Base-by-base conservation (phyloP, 2,797 vertebrate genomes). In the Chaenodraco wilsoni region DNA sequence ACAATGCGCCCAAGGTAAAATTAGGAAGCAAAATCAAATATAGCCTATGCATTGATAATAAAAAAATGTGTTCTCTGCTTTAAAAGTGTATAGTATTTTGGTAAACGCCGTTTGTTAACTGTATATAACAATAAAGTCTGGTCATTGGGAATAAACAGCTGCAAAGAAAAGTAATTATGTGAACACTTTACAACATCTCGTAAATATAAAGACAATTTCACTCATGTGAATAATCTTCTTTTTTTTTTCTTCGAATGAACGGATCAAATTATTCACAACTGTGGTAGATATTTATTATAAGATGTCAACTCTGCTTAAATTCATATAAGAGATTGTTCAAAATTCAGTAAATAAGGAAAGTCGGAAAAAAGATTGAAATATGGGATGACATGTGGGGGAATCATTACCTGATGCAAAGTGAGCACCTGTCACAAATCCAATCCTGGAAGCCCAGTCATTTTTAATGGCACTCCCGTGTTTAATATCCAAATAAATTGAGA, bases 351-450 rank as follows among this genome's bases (percentile, higher is more conserved):
- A 74, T 74, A 82, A 57, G 59, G 65, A 69, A 75, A 60, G 40
- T 82, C 49, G 15, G 74, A 59, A 78, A 43, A 65, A 81, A 80
- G 65, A 50, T 77, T 19, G 79, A 70, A 76, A 87, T 78, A 89
- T 87, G 51, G 54, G 75, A 65, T 82, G 86, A 78, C 85, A 79
- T 69, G 56, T 82, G 81, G 80, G 54, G 64, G 81, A 87, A 87
- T 80, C 58, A 88, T 84, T 79, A 83, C 72, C 68, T 88, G 86
- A 91, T 88, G 76, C 78, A 87, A 87, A 91, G 84, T 84, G 88
- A 92, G 79, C 78, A 82, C 76, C 84, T 86, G 88, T 91, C 91
- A 91, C 81, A 86, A 89, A 90, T 82, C 68, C 82, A 88, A 88
- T 90, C 73, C 65, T 84, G 58, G 46, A 65, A 56, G 61, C 65